Percentiles rank a stretch among this genome's conserved stretches.
Conservation (phyloP, 2,888 invertebrate species). For the Cistogaster globosa region DNA sequence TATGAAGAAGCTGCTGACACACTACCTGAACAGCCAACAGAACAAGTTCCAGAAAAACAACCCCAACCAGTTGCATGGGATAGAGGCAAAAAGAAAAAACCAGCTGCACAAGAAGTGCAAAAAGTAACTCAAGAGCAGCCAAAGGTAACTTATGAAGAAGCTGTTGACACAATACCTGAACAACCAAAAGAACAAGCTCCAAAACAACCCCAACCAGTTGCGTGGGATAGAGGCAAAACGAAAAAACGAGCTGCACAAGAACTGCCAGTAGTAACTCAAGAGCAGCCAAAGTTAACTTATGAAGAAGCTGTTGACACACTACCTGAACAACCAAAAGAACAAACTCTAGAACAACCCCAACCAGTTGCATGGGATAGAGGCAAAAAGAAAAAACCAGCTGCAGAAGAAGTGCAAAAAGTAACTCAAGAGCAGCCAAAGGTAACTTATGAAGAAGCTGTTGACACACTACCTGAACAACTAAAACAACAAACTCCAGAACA, state of each 20-base stretch:
- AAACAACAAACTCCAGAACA: too few species aligned
- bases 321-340: constrained; percentile 32
- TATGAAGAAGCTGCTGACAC: constrained; percentile 62
- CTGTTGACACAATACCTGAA: constrained; percentile 47
- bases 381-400: constrained; percentile 72
- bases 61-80: constrained; percentile 78
- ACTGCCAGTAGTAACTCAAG: constrained; percentile 14
- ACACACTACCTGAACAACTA: too few species aligned
- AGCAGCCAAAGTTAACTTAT: constrained; percentile 25
- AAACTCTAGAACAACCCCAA: constrained; percentile 73
- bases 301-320: constrained; percentile 62
- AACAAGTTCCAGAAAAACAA: constrained; percentile 72
- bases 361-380: constrained; percentile 79
- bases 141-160: constrained; percentile 54
- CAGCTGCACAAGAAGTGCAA: constrained; percentile 31
- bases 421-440: too few species aligned
- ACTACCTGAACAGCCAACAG: constrained; percentile 36
- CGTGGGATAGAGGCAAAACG: constrained; percentile 80
- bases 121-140: constrained; percentile 26
- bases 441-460: too few species aligned
- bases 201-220: constrained; percentile 75
- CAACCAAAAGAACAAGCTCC: constrained; percentile 56
- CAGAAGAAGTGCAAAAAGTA: background rate
- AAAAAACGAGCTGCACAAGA: constrained; percentile 37
- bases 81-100: constrained; percentile 76